phyloP scores from a whole-genome alignment of 2,113 vertebrate species.

The rabbit (Oryctolagus cuniculus) region mOryCun1.1 NC_091449.1:16574001-16574500 shows the following conservation, averaged over 20 bases:
- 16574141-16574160: too few relatives aligned
- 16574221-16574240: too few relatives aligned
- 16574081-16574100: too few relatives aligned
- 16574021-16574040: too few relatives aligned
- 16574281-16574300: background rate
- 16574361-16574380: background rate
- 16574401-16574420: slow-evolving; percentile 54
- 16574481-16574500: background rate
- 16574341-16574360: background rate
- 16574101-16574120: too few relatives aligned
- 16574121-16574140: too few relatives aligned
- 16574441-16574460: background rate
- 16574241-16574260: background rate
- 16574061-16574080: too few relatives aligned
- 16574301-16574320: background rate
- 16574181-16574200: too few relatives aligned
- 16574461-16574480: slow-evolving; percentile 26
- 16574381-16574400: background rate
- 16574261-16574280: background rate
- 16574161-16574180: too few relatives aligned
- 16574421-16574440: slow-evolving; percentile 47
- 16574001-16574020: too few relatives aligned
- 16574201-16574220: too few relatives aligned
- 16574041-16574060: too few relatives aligned
- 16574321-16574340: slow-evolving; percentile 1